Base-by-base conservation (phyloP, 1,140 invertebrate species). In the Hyphantria cunea region DNA sequence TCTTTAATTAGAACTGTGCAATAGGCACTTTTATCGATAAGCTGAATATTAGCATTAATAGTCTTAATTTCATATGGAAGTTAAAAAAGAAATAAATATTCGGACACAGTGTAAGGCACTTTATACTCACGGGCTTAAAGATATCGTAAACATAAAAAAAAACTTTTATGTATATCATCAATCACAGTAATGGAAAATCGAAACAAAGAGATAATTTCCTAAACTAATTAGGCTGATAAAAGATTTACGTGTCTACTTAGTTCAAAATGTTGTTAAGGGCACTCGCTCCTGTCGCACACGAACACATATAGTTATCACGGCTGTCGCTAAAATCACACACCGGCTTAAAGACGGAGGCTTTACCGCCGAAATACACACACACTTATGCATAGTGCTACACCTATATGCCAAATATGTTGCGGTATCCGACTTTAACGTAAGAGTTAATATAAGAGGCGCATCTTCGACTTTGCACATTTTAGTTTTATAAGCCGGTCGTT, bases 391-490 rank as follows among this genome's bases (percentile, higher is more conserved):
- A 51, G 14, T 47, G 55, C 39, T 54, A 62, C 61, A 58, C 65
- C 45, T 77, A 82, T 84, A 85, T 84, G 81, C 75, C 80, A 83
- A 89, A 89, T 82, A 84, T 76, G 81, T 89, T 89, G 86, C 86
- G 84, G 82, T 89, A 80, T 84, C 74, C 78, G 77, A 68, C 77
- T 76, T 84, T 80, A 85, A 83, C 82, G 79, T 87, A 89, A 89
- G 84, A 87, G 76, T 76, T 89, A 84, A 88, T 88, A 89, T 89
- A 89, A 89, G 86, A 89, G 82, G 81, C 84, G 86, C 86, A 87
- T 89, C 84, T 87, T 87, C 73, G 79, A 78, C 71, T 89, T 87
- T 87, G 84, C 84, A 88, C 86, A 89, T 84, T 82, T 89, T 86
- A 89, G 86, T 89, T 76, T 85, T 78, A 76, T 78, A 86, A 85